These are phyloP conservation scores for Psilanteris sp. DNA, from an alignment of 1,140 invertebrate genomes.

Conservation along the genomic window DNA sequence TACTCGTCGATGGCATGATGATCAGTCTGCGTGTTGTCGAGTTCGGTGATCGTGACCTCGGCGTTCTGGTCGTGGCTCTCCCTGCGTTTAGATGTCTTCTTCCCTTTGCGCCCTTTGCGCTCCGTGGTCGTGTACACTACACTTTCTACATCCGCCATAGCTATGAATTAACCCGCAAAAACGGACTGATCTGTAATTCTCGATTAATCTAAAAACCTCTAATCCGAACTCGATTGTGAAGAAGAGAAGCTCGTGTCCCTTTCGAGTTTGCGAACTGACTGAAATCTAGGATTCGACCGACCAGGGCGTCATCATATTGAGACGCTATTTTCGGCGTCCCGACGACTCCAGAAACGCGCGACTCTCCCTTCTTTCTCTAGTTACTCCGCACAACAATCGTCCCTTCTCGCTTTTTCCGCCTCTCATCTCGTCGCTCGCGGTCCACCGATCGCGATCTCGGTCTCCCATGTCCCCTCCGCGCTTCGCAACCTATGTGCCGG, in stretches of 20 bases:
- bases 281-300: constrained; percentile 78
- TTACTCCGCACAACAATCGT: not conserved
- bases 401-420: constrained; percentile 45
- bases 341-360: constrained; percentile 78
- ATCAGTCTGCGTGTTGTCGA: constrained; percentile 85
- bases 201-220: constrained; percentile 9
- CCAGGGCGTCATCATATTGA: constrained; percentile 80
- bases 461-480: constrained; percentile 62
- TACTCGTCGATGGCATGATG: constrained; percentile 86
- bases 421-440: constrained; percentile 69
- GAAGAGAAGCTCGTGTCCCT: constrained; percentile 69
- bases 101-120: constrained; percentile 93
- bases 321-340: constrained; percentile 79
- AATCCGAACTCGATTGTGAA: constrained; percentile 24
- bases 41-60: constrained; percentile 90
- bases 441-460: constrained; percentile 77
- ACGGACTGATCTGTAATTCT: constrained; percentile 12
- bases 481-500: constrained; percentile 76
- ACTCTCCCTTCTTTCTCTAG: constrained; percentile 43
- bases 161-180: constrained; percentile 22
- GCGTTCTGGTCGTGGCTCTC: constrained; percentile 85
- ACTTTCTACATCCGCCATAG: constrained; percentile 92
- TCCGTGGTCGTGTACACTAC: constrained; percentile 90
- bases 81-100: constrained; percentile 90
- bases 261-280: constrained; percentile 80